These are phyloP conservation scores for Turnix velox DNA, from an alignment of 2,113 vertebrate genomes.

Conservation along the genomic window DNA sequence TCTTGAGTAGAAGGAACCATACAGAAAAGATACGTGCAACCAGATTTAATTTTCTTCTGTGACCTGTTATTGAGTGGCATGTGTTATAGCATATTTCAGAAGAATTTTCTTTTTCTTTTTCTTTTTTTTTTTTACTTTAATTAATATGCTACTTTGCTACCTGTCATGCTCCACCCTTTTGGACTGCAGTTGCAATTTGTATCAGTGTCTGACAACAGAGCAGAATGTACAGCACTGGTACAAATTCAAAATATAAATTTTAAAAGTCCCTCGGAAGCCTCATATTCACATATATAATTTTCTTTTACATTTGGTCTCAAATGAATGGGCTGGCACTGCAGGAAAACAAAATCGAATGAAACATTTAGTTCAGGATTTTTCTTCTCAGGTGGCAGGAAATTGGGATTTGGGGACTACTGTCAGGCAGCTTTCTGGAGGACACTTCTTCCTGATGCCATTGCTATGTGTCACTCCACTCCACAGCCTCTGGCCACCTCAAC, in stretches of 20 bases:
- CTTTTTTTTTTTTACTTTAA: background rate
- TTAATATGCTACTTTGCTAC: background rate
- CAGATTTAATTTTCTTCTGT: background rate
- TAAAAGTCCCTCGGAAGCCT: background rate
- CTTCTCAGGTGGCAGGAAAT: background rate
- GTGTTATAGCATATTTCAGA: background rate
- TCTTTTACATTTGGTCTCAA: background rate
- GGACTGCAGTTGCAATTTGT: background rate
- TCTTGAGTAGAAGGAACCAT: background rate
- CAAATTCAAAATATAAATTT: conserved; percentile 15
- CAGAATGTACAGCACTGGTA: background rate
- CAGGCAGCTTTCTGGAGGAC: background rate
- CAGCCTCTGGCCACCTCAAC: background rate
- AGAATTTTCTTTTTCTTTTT: background rate
- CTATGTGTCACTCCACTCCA: background rate
- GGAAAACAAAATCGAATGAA: conserved; percentile 15
- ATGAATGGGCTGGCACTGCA: background rate
- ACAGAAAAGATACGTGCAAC: background rate
- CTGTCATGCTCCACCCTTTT: background rate
- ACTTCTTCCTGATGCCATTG: background rate
- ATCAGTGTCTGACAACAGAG: background rate
- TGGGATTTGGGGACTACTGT: background rate
- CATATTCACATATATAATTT: background rate
- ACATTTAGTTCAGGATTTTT: background rate
- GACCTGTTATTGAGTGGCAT: background rate